Evolutionary conservation across 2,797 vertebrate genomes (phyloP), one percentile per base, ranked within the genome.

Genomic region (Xenopus petersii): DNA sequence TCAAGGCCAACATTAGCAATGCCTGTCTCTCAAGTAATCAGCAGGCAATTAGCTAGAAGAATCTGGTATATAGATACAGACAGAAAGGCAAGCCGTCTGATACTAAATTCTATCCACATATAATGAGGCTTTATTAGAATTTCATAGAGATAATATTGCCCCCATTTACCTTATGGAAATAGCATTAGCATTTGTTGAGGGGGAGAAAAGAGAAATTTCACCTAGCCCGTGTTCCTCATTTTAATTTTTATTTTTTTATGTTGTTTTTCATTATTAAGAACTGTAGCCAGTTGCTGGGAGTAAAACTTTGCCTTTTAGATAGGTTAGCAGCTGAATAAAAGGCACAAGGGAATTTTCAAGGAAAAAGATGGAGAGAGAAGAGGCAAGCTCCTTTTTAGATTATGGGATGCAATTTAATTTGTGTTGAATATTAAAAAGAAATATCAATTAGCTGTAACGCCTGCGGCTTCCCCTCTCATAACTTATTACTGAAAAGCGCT

Each of bases 381-480:
- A 75, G 49, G 80, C 80, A 66, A 71, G 71, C 80, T 79, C 61
- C 70, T 61, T 21, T 4, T 80, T 84, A 75, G 73, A 69, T 81
- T 63, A 81, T 78, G 66, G 75, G 81, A 77, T 84, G 80, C 33
- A 73, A 72, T 86, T 71, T 83, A 73, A 84, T 85, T 84, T 82
- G 73, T 82, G 69, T 70, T 77, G 82, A 81, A 87, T 79, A 86
- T 85, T 81, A 84, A 84, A 83, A 68, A 79, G 75, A 75, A 79
- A 61, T 82, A 84, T 87, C 81, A 86, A 87, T 86, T 80, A 74
- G 74, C 17, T 70, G 65, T 26, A 65, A 74, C 36, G 76, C 76
- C 66, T 74, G 67, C 42, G 61, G 71, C 76, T 74, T 79, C 66
- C 71, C 71, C 66, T 65, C 76, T 78, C 61, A 65, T 74, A 74